These are phyloP conservation scores for Prionailurus viverrinus DNA, from an alignment of 2,113 vertebrate genomes.

Conservation along the genomic window DNA sequence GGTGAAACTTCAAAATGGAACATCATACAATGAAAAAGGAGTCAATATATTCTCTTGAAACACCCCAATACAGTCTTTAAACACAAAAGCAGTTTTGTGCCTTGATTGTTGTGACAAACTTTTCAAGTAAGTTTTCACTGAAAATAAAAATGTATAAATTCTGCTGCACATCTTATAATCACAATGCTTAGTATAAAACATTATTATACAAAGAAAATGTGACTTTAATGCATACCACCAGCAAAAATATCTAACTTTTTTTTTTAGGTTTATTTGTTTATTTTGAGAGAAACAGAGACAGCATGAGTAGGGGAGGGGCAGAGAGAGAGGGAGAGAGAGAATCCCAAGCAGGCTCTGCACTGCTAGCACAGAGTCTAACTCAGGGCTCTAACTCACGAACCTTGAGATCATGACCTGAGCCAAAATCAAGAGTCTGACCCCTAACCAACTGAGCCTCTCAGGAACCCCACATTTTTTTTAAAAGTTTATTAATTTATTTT, in stretches of 20 bases:
- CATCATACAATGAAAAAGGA: constrained; percentile 7
- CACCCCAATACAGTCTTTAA: neutral
- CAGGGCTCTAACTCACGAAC: too few species aligned
- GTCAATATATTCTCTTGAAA: constrained; percentile 24
- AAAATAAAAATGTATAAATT: constrained; percentile 36
- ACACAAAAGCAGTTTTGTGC: neutral
- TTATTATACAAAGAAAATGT: constrained; percentile 15
- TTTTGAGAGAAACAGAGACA: neutral
- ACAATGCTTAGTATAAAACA: neutral
- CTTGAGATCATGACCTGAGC: neutral
- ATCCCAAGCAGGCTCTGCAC: neutral
- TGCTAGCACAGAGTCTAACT: too few species aligned
- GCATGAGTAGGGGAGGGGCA: neutral
- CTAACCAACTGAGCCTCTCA: neutral
- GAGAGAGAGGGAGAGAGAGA: neutral
- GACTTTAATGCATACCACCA: neutral
- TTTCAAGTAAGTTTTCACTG: constrained; percentile 32
- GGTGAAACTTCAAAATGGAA: constrained; percentile 45
- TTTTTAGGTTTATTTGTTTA: neutral
- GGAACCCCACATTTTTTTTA: neutral
- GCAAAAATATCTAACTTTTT: neutral
- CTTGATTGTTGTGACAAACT: constrained; percentile 9
- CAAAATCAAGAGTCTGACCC: neutral
- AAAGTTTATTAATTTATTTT: too few species aligned
- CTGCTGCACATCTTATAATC: neutral